Conservation (phyloP, 2,797 vertebrate genomes). For the Moxostoma hubbsi region DNA sequence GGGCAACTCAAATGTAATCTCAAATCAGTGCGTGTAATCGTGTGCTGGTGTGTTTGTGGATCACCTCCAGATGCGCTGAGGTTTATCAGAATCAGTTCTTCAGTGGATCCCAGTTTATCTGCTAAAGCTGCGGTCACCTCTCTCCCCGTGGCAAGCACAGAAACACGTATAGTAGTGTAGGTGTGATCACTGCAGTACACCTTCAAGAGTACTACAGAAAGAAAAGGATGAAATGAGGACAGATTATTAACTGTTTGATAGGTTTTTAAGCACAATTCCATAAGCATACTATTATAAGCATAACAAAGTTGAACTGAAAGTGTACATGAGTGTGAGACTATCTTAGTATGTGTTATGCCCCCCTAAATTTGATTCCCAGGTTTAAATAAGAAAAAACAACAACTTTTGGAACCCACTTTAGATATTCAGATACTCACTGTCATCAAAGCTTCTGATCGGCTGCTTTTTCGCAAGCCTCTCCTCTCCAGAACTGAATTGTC, state of each 20-base stretch:
- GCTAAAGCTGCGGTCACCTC: constrained; percentile 88
- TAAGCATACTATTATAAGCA: too few relatives aligned
- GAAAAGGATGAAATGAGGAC: neutral
- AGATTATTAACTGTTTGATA: too few relatives aligned
- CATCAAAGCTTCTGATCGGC: constrained; percentile 90
- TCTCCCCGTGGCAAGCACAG: constrained; percentile 85
- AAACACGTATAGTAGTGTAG: constrained; percentile 93
- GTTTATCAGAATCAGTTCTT: constrained; percentile 89
- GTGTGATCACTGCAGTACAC: constrained; percentile 96
- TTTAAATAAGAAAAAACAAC: too few relatives aligned
- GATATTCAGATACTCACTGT: constrained; percentile 80
- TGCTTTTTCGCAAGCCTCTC: constrained; percentile 93
- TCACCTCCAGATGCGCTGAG: constrained; percentile 92
- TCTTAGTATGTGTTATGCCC: too few relatives aligned
- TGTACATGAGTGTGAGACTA: too few relatives aligned
- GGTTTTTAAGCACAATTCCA: too few relatives aligned
- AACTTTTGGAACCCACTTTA: neutral
- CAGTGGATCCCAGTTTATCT: constrained; percentile 90
- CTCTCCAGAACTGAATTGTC: constrained; percentile 92
- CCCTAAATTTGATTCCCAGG: too few relatives aligned
- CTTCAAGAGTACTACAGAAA: constrained; percentile 88
- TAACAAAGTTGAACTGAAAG: too few relatives aligned
- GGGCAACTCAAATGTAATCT: constrained; percentile 16
- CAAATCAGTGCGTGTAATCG: neutral
- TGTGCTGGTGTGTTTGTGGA: constrained; percentile 24